Percentiles rank a stretch among this genome's conserved stretches.
These are phyloP conservation scores for Cyphomyrus discorhynchus DNA, from an alignment of 2,113 vertebrate genomes.

Conservation along the genomic window DNA sequence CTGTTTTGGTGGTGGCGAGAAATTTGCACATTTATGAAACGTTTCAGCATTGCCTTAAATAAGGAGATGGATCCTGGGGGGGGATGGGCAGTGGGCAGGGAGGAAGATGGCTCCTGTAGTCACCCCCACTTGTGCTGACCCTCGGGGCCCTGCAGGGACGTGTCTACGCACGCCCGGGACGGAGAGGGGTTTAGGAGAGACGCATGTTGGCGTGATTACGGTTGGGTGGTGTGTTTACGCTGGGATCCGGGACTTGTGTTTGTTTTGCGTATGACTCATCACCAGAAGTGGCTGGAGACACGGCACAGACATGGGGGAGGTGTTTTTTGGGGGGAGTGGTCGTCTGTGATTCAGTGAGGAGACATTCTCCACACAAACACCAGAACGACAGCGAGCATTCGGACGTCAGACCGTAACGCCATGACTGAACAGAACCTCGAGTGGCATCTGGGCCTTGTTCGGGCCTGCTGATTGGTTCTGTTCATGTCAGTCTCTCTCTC, in stretches of 20 bases:
- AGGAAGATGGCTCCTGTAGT: background rate
- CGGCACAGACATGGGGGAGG: background rate
- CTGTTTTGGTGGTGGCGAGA: background rate
- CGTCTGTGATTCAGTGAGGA: conserved; percentile 8
- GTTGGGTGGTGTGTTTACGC: conserved; percentile 11
- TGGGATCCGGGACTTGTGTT: conserved; percentile 48
- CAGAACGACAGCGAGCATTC: conserved; percentile 25
- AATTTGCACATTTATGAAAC: background rate
- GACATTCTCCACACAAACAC: conserved; percentile 12
- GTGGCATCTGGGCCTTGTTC: background rate
- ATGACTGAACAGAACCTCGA: conserved; percentile 27
- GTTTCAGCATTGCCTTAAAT: background rate
- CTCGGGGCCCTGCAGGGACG: background rate
- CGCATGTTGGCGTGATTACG: background rate
- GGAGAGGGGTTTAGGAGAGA: background rate
- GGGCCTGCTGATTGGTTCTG: conserved; percentile 14
- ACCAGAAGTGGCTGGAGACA: conserved; percentile 28
- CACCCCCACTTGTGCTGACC: background rate
- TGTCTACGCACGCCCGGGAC: background rate
- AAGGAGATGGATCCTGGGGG: background rate
- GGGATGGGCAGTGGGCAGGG: background rate
- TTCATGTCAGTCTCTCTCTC: conserved; percentile 13
- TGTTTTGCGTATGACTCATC: conserved; percentile 53
- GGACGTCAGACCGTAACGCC: conserved; percentile 7
- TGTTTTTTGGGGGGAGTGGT: background rate